phyloP scores from a whole-genome alignment of 1,140 invertebrate genomes.

The Anthonomus grandis region DNA sequence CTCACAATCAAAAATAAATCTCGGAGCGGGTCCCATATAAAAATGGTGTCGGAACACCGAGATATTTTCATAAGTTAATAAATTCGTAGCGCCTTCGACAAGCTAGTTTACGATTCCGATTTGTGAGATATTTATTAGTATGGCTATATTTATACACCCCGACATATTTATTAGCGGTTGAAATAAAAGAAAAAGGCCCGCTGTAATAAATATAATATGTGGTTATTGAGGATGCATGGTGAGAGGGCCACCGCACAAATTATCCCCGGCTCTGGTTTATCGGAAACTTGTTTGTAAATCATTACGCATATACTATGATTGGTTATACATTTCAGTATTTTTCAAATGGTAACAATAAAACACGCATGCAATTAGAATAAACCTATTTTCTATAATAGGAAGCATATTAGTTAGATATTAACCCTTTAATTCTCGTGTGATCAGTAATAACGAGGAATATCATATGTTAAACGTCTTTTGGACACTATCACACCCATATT shows the following conservation, averaged over 20 bases:
- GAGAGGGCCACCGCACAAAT: conserved; percentile 31
- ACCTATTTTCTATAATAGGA: too few species aligned
- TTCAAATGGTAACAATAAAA: too few species aligned
- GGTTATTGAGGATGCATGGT: conserved; percentile 40
- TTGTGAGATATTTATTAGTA: conserved; percentile 42
- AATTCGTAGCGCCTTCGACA: conserved; percentile 31
- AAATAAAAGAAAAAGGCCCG: conserved; percentile 40
- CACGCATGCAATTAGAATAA: too few species aligned
- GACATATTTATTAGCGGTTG: conserved; percentile 45
- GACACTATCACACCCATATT: too few species aligned
- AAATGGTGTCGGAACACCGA: conserved; percentile 28
- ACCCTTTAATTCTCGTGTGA: too few species aligned
- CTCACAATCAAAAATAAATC: conserved; percentile 15
- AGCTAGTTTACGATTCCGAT: conserved; percentile 42
- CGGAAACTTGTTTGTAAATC: conserved; percentile 11
- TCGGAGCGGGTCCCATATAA: conserved; percentile 16
- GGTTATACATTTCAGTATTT: too few species aligned
- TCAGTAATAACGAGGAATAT: too few species aligned
- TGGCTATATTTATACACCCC: conserved; percentile 36
- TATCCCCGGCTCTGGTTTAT: conserved; percentile 7
- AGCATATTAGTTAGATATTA: too few species aligned
- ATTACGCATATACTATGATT: too few species aligned
- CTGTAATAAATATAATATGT: conserved; percentile 43
- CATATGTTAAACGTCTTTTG: too few species aligned
- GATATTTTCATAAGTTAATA: conserved; percentile 36